Evolutionary conservation across 2,888 invertebrate species (phyloP).

Genomic region (Dione vanillae): DNA sequence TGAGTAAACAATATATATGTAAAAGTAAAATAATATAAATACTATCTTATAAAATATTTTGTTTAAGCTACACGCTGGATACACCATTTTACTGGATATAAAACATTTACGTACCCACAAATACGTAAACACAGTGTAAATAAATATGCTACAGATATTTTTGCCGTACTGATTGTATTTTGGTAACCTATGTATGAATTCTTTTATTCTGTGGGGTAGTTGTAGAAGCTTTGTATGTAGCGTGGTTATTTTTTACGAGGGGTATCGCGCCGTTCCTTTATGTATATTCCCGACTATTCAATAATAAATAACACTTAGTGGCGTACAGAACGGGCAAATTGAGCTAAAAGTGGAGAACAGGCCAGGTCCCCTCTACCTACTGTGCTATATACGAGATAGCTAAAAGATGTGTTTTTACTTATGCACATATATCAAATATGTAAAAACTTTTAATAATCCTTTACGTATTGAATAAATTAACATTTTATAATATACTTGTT

Average conservation of each 20-base stretch:
- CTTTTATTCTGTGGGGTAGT: conserved; percentile 18
- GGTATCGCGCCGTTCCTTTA: conserved; percentile 16
- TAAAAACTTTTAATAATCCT: no score
- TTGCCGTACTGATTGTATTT: neutral
- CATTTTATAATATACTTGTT: no score
- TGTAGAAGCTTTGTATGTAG: conserved; percentile 24
- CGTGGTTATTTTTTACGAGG: conserved; percentile 33
- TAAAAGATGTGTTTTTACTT: no score
- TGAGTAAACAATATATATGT: no score
- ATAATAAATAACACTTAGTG: conserved; percentile 12
- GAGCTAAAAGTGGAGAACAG: no score
- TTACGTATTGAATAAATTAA: no score
- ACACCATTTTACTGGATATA: conserved; percentile 28
- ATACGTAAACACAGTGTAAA: conserved; percentile 11
- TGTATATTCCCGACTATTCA: conserved; percentile 13
- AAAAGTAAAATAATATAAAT: no score
- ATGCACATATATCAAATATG: no score
- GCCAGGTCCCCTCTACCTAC: no score
- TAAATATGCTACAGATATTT: neutral
- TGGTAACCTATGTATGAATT: neutral
- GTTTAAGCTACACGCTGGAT: neutral
- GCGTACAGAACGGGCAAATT: neutral
- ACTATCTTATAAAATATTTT: no score
- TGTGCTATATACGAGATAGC: no score
- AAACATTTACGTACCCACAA: conserved; percentile 21